A percentile compares a stretch with the other conserved stretches of the same genome.
These are phyloP conservation scores for Vireo altiloquus DNA, from an alignment of 2,113 vertebrate species.

Conservation along the genomic window DNA sequence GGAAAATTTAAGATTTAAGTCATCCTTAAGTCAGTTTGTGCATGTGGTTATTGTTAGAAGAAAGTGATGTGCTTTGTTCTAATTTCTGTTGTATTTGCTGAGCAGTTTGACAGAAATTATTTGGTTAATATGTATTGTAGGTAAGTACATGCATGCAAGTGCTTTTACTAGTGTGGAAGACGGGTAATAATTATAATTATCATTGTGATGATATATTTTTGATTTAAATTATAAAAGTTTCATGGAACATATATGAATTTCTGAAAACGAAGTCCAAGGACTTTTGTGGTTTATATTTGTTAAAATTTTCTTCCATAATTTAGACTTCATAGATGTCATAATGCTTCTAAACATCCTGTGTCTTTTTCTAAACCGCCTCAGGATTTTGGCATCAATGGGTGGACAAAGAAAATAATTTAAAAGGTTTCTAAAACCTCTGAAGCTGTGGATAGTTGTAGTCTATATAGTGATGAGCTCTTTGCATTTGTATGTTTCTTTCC, in stretches of 20 bases:
- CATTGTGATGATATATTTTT: neutral
- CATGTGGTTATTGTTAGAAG: neutral
- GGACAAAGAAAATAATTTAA: neutral
- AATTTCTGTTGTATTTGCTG: neutral
- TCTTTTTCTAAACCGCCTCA: neutral
- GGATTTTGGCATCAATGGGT: neutral
- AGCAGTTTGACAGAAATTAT: neutral
- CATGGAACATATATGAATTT: neutral
- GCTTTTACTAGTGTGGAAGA: neutral
- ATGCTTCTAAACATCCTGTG: accelerated
- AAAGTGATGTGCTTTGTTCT: neutral
- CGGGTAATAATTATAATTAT: neutral
- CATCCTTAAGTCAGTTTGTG: neutral
- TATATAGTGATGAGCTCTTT: accelerated
- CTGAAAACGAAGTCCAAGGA: neutral
- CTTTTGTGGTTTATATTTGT: neutral
- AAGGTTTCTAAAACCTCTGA: neutral
- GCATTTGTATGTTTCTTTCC: neutral
- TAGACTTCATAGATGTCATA: neutral
- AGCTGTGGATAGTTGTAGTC: neutral
- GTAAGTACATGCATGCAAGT: neutral
- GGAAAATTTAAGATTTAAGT: neutral
- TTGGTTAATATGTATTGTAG: neutral
- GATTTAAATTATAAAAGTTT: neutral
- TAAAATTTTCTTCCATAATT: neutral